Percentiles rank a stretch among this genome's conserved stretches.
These are phyloP conservation scores for Apamea sordens DNA, from an alignment of 2,888 invertebrate genomes.

Conservation along the genomic window DNA sequence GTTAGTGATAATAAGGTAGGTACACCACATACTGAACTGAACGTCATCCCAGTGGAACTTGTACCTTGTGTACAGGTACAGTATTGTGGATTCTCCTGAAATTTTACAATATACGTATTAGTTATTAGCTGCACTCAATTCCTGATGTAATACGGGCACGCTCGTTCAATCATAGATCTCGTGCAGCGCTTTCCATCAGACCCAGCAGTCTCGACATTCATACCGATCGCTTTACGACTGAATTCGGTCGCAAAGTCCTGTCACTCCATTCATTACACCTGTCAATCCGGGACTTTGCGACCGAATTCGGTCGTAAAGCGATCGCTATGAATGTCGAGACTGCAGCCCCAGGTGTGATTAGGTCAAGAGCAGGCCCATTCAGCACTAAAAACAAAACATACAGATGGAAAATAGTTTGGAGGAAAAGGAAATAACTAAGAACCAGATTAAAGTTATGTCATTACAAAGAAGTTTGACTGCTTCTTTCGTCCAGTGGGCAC, in stretches of 20 bases:
- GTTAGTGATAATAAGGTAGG: constrained; percentile 89
- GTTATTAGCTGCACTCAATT: neutral
- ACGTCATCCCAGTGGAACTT: constrained; percentile 91
- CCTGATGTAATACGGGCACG: neutral
- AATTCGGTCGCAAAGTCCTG: no score
- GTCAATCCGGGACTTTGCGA: no score
- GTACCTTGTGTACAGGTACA: constrained; percentile 89
- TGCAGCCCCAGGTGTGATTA: neutral
- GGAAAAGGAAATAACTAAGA: neutral
- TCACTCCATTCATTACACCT: no score
- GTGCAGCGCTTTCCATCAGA: neutral
- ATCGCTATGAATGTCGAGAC: no score
- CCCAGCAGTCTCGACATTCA: no score
- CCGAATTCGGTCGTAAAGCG: no score
- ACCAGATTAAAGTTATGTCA: neutral
- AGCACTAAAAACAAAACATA: neutral
- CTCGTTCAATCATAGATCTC: neutral
- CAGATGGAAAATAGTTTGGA: no score
- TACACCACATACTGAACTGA: constrained; percentile 90
- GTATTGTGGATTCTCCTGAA: constrained; percentile 89
- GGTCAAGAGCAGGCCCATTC: no score
- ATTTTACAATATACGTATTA: constrained; percentile 31
- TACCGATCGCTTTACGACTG: no score
- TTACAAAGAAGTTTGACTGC: no score
- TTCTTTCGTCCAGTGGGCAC: neutral